phyloP scores from a whole-genome alignment of 2,113 vertebrate genomes.

The Ariopsis seemanni region DNA sequence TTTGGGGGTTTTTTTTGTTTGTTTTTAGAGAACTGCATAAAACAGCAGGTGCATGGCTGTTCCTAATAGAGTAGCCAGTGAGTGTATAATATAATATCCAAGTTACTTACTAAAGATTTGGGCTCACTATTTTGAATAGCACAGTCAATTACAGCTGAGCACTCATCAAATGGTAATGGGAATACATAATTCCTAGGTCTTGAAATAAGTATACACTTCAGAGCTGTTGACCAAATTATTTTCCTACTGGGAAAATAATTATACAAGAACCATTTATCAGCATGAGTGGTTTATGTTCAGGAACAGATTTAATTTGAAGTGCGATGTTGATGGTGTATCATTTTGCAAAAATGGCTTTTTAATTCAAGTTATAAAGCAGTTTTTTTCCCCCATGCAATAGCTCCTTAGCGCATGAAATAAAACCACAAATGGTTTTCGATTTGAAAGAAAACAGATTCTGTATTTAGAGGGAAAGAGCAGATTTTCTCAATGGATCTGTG shows the following conservation, averaged over 20 bases:
- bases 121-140: neutral
- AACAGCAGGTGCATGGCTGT: too few species aligned
- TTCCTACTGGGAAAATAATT: conserved; percentile 30
- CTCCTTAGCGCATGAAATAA: neutral
- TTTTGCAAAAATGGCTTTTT: conserved; percentile 14
- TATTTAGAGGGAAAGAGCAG: neutral
- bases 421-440: neutral
- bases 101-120: neutral
- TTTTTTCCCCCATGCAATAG: neutral
- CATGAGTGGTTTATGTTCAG: conserved; percentile 23
- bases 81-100: neutral
- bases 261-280: conserved; percentile 43
- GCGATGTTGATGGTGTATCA: neutral
- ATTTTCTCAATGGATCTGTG: conserved; percentile 33
- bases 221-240: conserved; percentile 39
- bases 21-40: too few species aligned
- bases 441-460: conserved; percentile 18
- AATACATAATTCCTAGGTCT: conserved; percentile 8
- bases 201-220: conserved; percentile 18
- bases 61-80: too few species aligned
- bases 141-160: conserved; percentile 9
- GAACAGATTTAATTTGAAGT: conserved; percentile 18
- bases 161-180: conserved; percentile 21
- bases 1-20: too few species aligned
- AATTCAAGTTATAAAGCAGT: neutral